Evolutionary conservation across 2,113 vertebrate genomes (phyloP).

Genomic region (Mustela nigripes): DNA sequence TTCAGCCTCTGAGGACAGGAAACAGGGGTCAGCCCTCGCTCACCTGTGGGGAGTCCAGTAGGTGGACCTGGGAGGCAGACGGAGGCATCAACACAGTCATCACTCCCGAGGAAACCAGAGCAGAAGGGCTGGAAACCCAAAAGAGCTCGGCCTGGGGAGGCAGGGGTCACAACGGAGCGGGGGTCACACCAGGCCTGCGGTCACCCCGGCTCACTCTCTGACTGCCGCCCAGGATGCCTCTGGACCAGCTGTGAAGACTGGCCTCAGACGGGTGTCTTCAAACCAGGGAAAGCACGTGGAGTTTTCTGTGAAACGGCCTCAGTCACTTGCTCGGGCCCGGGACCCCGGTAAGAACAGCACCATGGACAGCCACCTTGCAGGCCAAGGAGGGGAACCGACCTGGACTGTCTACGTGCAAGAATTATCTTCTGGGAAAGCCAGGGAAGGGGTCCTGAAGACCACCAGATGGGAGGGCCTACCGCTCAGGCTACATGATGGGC

Average conservation of each 20-base stretch:
- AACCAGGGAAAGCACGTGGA: slow-evolving; percentile 77
- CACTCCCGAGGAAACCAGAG: background rate
- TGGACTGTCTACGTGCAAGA: accelerated
- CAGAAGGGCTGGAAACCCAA: background rate
- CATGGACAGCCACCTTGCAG: slow-evolving; percentile 83
- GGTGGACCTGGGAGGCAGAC: background rate
- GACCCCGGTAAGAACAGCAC: slow-evolving; percentile 46
- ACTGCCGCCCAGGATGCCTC: background rate
- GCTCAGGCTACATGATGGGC: background rate
- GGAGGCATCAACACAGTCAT: no score
- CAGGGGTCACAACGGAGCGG: accelerated
- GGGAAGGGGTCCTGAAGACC: background rate
- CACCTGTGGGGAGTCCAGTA: no score
- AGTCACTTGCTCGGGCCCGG: background rate
- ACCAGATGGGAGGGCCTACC: background rate
- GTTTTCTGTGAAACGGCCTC: slow-evolving; percentile 68
- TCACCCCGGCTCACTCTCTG: background rate
- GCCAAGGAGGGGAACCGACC: background rate
- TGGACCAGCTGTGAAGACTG: slow-evolving; percentile 55
- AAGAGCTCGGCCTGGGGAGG: background rate
- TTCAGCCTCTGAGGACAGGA: background rate
- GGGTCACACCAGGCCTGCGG: accelerated
- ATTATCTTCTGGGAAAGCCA: background rate
- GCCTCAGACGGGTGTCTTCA: slow-evolving; percentile 65
- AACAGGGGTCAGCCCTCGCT: no score